These are phyloP conservation scores for Gymnoscelis rufifasciata DNA, from an alignment of 2,888 invertebrate genomes.

Conservation along the genomic window DNA sequence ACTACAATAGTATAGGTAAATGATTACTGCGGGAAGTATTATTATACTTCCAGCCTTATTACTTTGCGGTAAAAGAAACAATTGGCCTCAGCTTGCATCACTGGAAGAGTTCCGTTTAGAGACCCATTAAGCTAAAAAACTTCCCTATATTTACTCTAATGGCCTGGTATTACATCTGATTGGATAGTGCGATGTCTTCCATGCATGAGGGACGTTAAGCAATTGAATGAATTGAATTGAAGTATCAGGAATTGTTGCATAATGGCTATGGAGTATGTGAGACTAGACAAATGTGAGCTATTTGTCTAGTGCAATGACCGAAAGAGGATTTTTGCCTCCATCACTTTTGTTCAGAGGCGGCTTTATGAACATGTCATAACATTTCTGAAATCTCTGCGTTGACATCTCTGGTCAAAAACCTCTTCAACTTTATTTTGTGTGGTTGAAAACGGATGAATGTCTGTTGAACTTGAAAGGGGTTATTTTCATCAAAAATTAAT, in stretches of 20 bases:
- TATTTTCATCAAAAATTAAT: too few species aligned
- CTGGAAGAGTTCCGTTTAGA: conserved; percentile 14
- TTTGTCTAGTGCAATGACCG: too few species aligned
- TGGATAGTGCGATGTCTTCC: conserved; percentile 4
- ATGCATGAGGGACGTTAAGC: conserved; percentile 5
- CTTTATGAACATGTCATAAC: too few species aligned
- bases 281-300: too few species aligned
- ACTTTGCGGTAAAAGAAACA: conserved; percentile 1
- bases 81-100: conserved; percentile 10
- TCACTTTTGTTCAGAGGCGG: too few species aligned
- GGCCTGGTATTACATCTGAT: conserved; percentile 12
- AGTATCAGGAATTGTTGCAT: not conserved
- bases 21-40: not conserved
- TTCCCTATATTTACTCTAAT: conserved; percentile 16
- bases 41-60: conserved; percentile 1
- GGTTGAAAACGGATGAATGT: too few species aligned
- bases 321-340: too few species aligned
- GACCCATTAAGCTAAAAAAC: conserved; percentile 13
- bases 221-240: conserved; percentile 1
- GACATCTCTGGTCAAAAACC: too few species aligned
- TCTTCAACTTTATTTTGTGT: too few species aligned
- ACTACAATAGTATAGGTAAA: too few species aligned
- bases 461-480: too few species aligned
- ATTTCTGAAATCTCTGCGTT: too few species aligned
- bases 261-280: not conserved